phyloP scores from a whole-genome alignment of 2,113 vertebrate genomes.

The Geococcyx californianus region DNA sequence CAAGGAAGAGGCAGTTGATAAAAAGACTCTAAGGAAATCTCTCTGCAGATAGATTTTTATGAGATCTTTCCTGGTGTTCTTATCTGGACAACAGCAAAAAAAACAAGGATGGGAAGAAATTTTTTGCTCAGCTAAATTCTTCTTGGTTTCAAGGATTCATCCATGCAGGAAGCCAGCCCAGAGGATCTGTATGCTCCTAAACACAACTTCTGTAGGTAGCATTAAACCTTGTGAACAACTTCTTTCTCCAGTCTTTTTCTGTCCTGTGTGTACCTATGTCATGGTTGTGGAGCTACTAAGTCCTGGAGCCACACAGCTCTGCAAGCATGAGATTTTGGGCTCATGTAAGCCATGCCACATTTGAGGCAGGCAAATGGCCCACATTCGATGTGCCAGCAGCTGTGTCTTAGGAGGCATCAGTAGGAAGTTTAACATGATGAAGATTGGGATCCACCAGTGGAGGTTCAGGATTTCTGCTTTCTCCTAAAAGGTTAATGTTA shows the following conservation, averaged over 20 bases:
- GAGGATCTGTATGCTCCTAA: not conserved
- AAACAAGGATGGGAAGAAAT: not conserved
- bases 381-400: not conserved
- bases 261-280: not conserved
- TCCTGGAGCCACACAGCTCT: not conserved
- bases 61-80: not conserved
- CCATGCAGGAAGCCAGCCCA: not conserved
- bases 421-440: not conserved
- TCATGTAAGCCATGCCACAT: not conserved
- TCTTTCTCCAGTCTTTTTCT: not conserved
- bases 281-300: not conserved
- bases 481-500: not conserved
- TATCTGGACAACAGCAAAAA: not conserved
- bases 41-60: not conserved
- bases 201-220: not conserved
- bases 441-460: not conserved
- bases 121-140: not conserved
- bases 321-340: not conserved
- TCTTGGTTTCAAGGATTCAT: not conserved
- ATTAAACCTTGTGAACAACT: not conserved
- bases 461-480: not conserved
- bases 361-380: not conserved
- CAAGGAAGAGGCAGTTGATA: not conserved
- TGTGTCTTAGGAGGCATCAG: not conserved
- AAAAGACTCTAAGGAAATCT: not conserved